Percentiles rank a stretch among this genome's conserved stretches.
Conservation (phyloP, 1,140 invertebrate species). For the Arctopsyche grandis region DNA sequence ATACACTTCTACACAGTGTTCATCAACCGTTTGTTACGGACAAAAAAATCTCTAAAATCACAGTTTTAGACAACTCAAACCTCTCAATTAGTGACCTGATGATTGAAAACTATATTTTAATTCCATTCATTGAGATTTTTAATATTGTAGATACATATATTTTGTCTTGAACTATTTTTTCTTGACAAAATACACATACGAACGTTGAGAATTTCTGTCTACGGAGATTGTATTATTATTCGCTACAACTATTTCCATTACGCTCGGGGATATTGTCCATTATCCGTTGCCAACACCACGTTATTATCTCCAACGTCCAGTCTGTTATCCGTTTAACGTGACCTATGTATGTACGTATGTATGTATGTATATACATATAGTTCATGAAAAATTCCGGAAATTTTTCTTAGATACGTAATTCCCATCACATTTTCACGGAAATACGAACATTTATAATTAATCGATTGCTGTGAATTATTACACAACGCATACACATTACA, state of each 20-base stretch:
- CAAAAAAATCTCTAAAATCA: neutral
- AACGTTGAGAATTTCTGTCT: neutral
- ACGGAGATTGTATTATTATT: neutral
- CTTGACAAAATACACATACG: too few relatives aligned
- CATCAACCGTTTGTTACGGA: neutral
- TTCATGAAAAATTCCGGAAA: slow-evolving; percentile 5
- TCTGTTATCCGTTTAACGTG: neutral
- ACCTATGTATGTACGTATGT: too few relatives aligned
- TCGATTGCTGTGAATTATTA: too few relatives aligned
- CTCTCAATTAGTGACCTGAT: neutral
- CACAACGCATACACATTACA: too few relatives aligned
- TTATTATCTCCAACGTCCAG: slow-evolving; percentile 16
- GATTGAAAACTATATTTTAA: neutral
- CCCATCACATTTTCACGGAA: neutral
- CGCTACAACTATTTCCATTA: slow-evolving; percentile 18
- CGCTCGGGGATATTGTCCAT: slow-evolving; percentile 1
- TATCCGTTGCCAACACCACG: neutral
- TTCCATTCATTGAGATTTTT: neutral
- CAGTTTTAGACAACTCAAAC: neutral
- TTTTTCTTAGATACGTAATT: neutral
- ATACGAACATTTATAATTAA: too few relatives aligned
- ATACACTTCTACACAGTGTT: neutral
- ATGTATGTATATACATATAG: too few relatives aligned
- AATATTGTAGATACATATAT: neutral
- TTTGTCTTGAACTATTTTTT: too few relatives aligned